A percentile compares a stretch with the other conserved stretches of the same genome.
phyloP scores from a whole-genome alignment of 2,888 invertebrate species.

The Bimastos eiseni region DNA sequence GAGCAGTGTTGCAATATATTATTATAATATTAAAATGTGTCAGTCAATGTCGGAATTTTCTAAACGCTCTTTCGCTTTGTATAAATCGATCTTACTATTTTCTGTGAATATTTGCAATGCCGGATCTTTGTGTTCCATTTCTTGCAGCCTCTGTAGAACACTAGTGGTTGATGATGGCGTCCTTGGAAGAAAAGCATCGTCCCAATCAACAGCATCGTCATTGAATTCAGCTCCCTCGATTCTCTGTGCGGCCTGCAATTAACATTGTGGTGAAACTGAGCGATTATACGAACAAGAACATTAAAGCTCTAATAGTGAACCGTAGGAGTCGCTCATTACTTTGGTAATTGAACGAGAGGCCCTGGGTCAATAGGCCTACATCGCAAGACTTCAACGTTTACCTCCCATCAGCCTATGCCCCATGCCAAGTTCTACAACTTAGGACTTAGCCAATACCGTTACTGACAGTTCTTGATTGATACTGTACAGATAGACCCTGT shows the following conservation, averaged over 20 bases:
- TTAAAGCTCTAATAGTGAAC: background rate
- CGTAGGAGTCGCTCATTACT: no score
- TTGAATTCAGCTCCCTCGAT: background rate
- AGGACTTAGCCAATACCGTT: no score
- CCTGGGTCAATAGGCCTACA: no score
- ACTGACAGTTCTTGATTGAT: no score
- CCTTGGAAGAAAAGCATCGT: background rate
- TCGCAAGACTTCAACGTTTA: no score
- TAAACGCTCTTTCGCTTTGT: background rate
- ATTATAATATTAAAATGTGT: no score
- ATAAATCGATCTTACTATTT: conserved; percentile 5
- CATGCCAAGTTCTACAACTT: no score
- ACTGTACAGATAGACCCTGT: no score
- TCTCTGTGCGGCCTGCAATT: background rate
- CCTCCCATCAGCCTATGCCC: no score
- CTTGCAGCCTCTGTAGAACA: background rate
- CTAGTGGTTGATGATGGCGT: background rate
- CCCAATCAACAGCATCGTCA: background rate
- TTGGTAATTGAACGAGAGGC: no score
- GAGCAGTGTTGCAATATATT: no score
- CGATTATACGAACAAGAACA: conserved; percentile 2
- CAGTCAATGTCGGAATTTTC: no score
- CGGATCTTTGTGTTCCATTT: background rate
- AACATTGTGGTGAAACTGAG: background rate
- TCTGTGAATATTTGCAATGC: background rate